Conservation (phyloP, 2,888 invertebrate genomes). For the Agrotis clavis region DNA sequence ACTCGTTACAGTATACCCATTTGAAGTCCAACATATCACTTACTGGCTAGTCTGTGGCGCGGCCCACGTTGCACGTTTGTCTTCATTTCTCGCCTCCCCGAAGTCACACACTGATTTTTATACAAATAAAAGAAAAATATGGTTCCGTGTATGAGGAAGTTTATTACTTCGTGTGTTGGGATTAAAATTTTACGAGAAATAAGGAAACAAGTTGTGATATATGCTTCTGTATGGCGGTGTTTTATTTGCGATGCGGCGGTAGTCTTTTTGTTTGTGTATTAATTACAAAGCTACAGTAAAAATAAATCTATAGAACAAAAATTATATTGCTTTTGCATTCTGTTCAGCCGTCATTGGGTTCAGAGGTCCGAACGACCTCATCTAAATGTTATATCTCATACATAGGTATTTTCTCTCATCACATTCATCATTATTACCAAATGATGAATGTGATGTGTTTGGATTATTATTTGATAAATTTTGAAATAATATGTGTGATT, state of each 20-base stretch:
- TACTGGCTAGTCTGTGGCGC: slow-evolving; percentile 35
- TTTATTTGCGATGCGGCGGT: neutral
- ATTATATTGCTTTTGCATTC: too few relatives aligned
- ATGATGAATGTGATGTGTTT: too few relatives aligned
- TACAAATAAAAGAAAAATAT: slow-evolving; percentile 44
- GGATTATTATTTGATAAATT: too few relatives aligned
- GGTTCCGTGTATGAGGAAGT: slow-evolving; percentile 14
- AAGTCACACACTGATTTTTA: slow-evolving; percentile 53
- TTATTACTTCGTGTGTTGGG: slow-evolving; percentile 34
- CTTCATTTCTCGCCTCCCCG: slow-evolving; percentile 56
- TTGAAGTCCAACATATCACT: slow-evolving; percentile 35
- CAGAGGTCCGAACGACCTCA: neutral
- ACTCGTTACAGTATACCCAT: slow-evolving; percentile 9
- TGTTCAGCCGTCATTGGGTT: too few relatives aligned
- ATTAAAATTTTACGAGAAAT: slow-evolving; percentile 27
- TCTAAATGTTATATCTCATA: neutral
- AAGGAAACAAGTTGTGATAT: slow-evolving; percentile 18
- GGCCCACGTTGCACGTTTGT: slow-evolving; percentile 50
- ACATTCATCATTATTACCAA: too few relatives aligned
- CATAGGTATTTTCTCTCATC: too few relatives aligned
- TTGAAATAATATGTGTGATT: too few relatives aligned
- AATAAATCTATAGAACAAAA: neutral
- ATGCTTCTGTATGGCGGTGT: slow-evolving; percentile 1
- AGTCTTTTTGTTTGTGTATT: neutral
- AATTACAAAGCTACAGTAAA: neutral